phyloP scores from a whole-genome alignment of 2,797 vertebrate genomes.

The Darevskia mixta region DNA sequence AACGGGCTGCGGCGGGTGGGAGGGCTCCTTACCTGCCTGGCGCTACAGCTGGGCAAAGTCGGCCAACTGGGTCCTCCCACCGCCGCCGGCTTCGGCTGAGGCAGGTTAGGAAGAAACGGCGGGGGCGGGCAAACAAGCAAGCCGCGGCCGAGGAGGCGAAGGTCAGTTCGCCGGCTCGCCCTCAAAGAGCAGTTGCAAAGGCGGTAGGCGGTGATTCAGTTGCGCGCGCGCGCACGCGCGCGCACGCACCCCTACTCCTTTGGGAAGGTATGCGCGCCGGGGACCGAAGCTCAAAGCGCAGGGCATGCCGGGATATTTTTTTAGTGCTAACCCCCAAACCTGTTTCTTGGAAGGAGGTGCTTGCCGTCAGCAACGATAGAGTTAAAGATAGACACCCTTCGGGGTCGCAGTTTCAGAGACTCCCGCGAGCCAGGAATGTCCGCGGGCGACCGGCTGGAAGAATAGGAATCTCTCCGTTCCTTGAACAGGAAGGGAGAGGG shows the following conservation, averaged over 20 bases:
- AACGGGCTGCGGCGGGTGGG: not conserved
- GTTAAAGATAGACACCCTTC: too few relatives aligned
- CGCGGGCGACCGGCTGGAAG: not conserved
- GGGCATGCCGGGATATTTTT: not conserved
- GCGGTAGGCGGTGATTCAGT: accelerated
- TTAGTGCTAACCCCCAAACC: not conserved
- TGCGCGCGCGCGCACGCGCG: not conserved
- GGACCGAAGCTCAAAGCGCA: not conserved
- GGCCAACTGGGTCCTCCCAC: not conserved
- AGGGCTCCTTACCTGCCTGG: not conserved
- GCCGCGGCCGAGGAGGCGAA: not conserved
- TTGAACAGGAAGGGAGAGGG: too few relatives aligned
- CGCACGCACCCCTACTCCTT: too few relatives aligned
- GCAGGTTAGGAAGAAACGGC: too few relatives aligned
- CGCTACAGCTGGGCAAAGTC: not conserved
- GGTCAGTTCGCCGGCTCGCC: not conserved
- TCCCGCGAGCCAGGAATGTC: not conserved
- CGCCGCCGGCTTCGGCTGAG: not conserved
- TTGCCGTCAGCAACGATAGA: not conserved
- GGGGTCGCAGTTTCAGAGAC: not conserved
- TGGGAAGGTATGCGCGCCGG: too few relatives aligned
- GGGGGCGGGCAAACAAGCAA: not conserved
- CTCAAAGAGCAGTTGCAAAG: not conserved
- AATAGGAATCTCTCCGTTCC: too few relatives aligned
- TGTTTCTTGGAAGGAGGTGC: not conserved